Percentiles rank a stretch among this genome's conserved stretches.
Evolutionary conservation across 2,888 invertebrate genomes (phyloP).

Genomic region (Tetragonula carbonaria): DNA sequence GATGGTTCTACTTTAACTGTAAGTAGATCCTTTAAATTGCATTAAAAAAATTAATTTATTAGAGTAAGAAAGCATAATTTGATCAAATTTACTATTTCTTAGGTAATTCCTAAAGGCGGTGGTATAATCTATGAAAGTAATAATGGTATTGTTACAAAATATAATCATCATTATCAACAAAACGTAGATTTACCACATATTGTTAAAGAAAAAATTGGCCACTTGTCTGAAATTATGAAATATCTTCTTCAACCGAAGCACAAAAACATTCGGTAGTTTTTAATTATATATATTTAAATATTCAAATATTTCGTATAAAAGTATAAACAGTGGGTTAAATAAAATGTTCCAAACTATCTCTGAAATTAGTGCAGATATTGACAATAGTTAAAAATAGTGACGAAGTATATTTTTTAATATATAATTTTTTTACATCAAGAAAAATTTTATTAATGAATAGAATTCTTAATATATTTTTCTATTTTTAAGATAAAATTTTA

Average conservation of each 20-base stretch:
- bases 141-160: slow-evolving; percentile 74
- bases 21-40: slow-evolving; percentile 43
- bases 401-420: neutral
- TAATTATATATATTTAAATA: slow-evolving; percentile 39
- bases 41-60: neutral
- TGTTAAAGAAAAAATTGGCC: slow-evolving; percentile 84
- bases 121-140: slow-evolving; percentile 76
- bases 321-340: slow-evolving; percentile 18
- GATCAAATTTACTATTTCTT: slow-evolving; percentile 1
- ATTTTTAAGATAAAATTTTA: neutral
- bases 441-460: neutral
- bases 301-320: slow-evolving; percentile 60
- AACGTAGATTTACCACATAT: slow-evolving; percentile 74
- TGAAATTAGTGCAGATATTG: neutral
- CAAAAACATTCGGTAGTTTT: slow-evolving; percentile 76
- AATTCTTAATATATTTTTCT: neutral
- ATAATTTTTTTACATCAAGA: neutral
- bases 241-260: slow-evolving; percentile 81
- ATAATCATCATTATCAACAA: slow-evolving; percentile 76
- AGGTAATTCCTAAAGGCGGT: slow-evolving; percentile 77
- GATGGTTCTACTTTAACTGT: slow-evolving; percentile 84
- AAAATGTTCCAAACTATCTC: neutral
- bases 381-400: neutral
- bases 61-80: neutral
- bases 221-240: slow-evolving; percentile 84